These are phyloP conservation scores for Euplagia quadripunctaria DNA, from an alignment of 2,888 invertebrate genomes.

Conservation along the genomic window DNA sequence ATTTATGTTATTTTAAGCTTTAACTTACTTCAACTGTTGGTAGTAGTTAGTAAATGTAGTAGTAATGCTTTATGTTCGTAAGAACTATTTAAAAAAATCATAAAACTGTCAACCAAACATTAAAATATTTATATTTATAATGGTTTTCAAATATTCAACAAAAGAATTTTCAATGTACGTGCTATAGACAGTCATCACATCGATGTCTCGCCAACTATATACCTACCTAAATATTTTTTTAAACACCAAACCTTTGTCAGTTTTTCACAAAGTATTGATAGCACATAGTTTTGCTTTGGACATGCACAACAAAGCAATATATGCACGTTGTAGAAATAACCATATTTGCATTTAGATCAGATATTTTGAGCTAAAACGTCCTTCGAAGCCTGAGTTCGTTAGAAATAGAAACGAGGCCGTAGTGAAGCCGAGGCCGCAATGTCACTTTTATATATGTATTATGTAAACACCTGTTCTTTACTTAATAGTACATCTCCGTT, in stretches of 20 bases:
- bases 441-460: conserved; percentile 44
- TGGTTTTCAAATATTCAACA: too few relatives aligned
- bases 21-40: too few relatives aligned
- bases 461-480: conserved; percentile 37
- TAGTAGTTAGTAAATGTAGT: too few relatives aligned
- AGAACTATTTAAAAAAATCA: too few relatives aligned
- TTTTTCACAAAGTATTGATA: conserved; percentile 17
- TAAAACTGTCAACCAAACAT: too few relatives aligned
- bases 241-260: not conserved
- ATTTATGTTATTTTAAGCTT: too few relatives aligned
- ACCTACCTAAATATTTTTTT: not conserved
- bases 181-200: too few relatives aligned
- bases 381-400: conserved; percentile 66
- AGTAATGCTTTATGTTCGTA: too few relatives aligned
- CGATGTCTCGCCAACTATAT: too few relatives aligned
- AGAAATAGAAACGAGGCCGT: conserved; percentile 79
- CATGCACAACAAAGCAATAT: conserved; percentile 40
- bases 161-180: too few relatives aligned
- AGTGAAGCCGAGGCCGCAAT: conserved; percentile 58
- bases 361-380: conserved; percentile 72
- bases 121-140: too few relatives aligned
- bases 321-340: conserved; percentile 64
- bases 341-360: conserved; percentile 73
- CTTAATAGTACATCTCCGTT: conserved; percentile 54
- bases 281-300: conserved; percentile 23